phyloP scores from a whole-genome alignment of 2,797 vertebrate species.

The Phoxinus dragarum region DNA sequence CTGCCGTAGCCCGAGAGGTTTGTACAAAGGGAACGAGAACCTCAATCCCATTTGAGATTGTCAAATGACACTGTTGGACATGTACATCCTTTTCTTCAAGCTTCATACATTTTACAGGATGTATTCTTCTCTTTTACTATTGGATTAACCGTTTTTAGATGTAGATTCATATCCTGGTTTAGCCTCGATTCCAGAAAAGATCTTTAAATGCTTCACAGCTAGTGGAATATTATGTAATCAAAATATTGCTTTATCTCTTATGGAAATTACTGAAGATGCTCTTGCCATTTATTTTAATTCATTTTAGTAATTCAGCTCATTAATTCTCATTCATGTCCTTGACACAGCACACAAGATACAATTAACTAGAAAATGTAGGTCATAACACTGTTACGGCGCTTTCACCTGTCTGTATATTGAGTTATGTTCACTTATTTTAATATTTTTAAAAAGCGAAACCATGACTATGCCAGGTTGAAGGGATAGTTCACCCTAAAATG shows the following conservation, averaged over 20 bases:
- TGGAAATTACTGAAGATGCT: background rate
- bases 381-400: background rate
- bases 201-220: background rate
- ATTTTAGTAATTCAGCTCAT: slow-evolving; percentile 11
- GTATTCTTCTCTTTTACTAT: background rate
- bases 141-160: background rate
- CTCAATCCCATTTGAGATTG: slow-evolving; percentile 9
- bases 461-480: background rate
- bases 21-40: slow-evolving; percentile 2
- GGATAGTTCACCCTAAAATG: background rate
- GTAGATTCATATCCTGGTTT: background rate
- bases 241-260: background rate
- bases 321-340: slow-evolving; percentile 7
- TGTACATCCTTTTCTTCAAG: background rate
- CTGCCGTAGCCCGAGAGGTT: background rate
- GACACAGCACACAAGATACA: background rate
- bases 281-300: background rate
- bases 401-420: background rate
- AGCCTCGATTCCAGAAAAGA: background rate
- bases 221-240: background rate
- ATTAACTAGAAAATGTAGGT: slow-evolving; percentile 4
- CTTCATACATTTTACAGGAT: background rate
- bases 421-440: background rate
- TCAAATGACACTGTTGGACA: background rate
- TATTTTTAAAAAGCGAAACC: background rate